Conservation (phyloP, 2,113 vertebrate species). For the Tricholaema leucomelas region DNA sequence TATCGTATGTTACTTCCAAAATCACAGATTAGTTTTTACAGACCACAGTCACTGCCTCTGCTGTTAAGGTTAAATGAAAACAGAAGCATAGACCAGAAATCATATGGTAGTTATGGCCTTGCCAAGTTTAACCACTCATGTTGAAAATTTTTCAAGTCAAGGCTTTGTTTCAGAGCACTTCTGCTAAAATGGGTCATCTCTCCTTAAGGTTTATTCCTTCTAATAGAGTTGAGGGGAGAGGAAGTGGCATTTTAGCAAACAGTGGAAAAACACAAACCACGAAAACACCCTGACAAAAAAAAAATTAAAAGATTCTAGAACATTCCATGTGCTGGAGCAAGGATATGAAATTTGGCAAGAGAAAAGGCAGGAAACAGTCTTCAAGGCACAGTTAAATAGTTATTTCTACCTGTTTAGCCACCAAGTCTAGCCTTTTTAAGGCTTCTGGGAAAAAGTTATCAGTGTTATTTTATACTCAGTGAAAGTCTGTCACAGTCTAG, state of each 20-base stretch:
- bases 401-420: constrained; percentile 7
- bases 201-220: background rate
- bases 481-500: background rate
- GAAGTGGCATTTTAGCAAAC: background rate
- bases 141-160: background rate
- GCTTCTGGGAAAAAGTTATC: background rate
- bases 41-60: background rate
- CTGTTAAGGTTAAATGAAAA: background rate
- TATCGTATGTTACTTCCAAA: background rate
- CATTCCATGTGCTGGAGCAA: background rate
- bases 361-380: background rate
- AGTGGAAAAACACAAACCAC: background rate
- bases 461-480: background rate
- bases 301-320: background rate
- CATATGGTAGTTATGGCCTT: background rate
- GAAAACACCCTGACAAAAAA: background rate
- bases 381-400: background rate
- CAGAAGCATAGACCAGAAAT: background rate
- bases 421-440: background rate
- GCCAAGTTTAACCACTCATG: background rate
- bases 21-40: background rate
- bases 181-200: background rate
- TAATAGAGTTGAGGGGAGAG: background rate
- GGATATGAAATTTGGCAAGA: background rate
- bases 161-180: background rate